Evolutionary conservation across 2,797 vertebrate species (phyloP).

Genomic region (Setipinna tenuifilis): DNA sequence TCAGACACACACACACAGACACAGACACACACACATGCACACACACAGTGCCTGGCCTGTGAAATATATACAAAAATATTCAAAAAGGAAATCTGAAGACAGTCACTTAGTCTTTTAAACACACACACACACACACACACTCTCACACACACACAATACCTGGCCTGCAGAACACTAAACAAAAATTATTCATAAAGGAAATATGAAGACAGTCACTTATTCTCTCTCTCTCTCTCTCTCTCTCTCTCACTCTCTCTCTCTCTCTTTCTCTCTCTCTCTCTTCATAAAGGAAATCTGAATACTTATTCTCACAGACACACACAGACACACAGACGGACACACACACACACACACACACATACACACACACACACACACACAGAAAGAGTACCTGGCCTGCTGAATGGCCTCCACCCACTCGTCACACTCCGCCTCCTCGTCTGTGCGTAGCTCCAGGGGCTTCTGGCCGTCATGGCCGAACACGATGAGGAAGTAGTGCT

Average conservation of each 20-base stretch:
- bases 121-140: neutral
- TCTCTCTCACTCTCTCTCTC: no score
- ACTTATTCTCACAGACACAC: no score
- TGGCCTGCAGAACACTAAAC: no score
- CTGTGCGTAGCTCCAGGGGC: conserved; percentile 92
- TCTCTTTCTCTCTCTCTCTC: no score
- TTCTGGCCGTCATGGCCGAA: conserved; percentile 97
- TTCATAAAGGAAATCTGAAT: no score
- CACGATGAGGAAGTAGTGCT: conserved; percentile 95
- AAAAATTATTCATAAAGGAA: no score
- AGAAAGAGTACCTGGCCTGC: conserved; percentile 88
- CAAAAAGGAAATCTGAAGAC: no score
- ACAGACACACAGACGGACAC: neutral
- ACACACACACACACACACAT: neutral
- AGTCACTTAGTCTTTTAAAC: no score
- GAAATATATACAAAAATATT: no score
- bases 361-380: neutral
- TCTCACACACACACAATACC: neutral
- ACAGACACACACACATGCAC: conserved; percentile 11
- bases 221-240: no score
- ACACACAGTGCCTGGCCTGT: neutral
- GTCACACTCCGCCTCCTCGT: conserved; percentile 90
- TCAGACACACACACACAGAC: neutral
- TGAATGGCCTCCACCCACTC: conserved; percentile 98
- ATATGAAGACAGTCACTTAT: no score